A percentile compares a stretch with the other conserved stretches of the same genome.
These are phyloP conservation scores for Drosophila eohydei DNA, from an alignment of 2,888 invertebrate species.

Conservation along the genomic window DNA sequence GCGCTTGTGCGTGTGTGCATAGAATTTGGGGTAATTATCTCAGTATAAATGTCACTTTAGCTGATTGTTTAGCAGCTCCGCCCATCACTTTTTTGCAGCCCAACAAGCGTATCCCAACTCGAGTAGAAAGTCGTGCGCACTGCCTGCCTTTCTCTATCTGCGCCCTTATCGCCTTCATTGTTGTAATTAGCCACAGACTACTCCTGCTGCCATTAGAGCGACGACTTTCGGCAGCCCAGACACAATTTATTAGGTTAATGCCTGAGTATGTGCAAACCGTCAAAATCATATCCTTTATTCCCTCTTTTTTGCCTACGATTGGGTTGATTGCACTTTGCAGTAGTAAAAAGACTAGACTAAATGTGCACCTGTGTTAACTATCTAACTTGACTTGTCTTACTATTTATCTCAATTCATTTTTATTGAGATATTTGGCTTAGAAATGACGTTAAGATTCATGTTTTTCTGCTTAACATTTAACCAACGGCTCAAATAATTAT, in stretches of 20 bases:
- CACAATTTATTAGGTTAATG: slow-evolving; percentile 45
- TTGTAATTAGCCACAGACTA: slow-evolving; percentile 63
- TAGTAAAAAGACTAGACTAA: neutral
- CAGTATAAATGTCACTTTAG: slow-evolving; percentile 67
- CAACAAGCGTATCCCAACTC: neutral
- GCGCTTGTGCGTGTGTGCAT: slow-evolving; percentile 30
- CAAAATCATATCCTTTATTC: slow-evolving; percentile 1
- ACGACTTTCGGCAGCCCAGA: slow-evolving; percentile 33
- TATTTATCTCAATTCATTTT: neutral
- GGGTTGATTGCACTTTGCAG: neutral
- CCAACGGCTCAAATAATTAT: too few relatives aligned
- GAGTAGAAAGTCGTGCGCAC: too few relatives aligned
- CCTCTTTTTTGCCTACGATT: neutral
- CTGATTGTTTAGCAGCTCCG: slow-evolving; percentile 62
- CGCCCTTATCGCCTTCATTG: slow-evolving; percentile 3
- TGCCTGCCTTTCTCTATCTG: too few relatives aligned
- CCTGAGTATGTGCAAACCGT: slow-evolving; percentile 34
- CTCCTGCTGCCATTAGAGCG: slow-evolving; percentile 22
- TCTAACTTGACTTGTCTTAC: neutral
- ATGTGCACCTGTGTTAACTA: neutral
- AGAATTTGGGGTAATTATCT: slow-evolving; percentile 68
- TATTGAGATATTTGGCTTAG: neutral
- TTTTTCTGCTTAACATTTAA: too few relatives aligned
- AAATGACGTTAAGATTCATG: too few relatives aligned
- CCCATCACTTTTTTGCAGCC: neutral